phyloP scores from a whole-genome alignment of 2,888 invertebrate genomes.

The Osmoderma eremita region DNA sequence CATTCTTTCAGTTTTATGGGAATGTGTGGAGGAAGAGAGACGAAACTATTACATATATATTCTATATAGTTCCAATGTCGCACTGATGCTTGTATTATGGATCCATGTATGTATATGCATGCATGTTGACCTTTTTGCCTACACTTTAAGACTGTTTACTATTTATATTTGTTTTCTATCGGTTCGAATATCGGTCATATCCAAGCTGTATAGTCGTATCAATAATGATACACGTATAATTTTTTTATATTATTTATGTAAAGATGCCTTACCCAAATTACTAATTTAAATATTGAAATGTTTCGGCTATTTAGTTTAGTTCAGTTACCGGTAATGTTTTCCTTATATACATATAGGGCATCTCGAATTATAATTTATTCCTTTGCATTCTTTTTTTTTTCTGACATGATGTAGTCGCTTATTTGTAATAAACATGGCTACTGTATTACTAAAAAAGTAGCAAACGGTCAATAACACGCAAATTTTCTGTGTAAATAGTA shows the following conservation, averaged over 20 bases:
- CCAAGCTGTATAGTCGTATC: not conserved
- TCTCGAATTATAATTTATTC: too few species aligned
- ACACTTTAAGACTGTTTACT: constrained; percentile 16
- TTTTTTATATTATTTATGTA: constrained; percentile 12
- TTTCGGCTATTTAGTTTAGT: not conserved
- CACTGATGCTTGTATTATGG: constrained; percentile 17
- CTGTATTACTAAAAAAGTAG: too few species aligned
- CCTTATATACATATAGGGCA: not conserved
- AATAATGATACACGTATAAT: constrained; percentile 15
- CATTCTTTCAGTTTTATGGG: constrained; percentile 42
- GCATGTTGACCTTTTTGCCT: constrained; percentile 19
- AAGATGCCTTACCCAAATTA: not conserved
- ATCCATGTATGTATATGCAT: too few species aligned
- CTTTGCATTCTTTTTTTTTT: too few species aligned
- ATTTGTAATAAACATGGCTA: too few species aligned
- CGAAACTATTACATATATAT: constrained; percentile 12
- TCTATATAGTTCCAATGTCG: constrained; percentile 35
- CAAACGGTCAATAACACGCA: too few species aligned
- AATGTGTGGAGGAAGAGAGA: constrained; percentile 28
- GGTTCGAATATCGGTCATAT: constrained; percentile 5
- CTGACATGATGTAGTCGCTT: too few species aligned
- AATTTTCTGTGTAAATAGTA: too few species aligned
- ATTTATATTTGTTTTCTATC: constrained; percentile 25
- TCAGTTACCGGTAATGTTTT: not conserved
- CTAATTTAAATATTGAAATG: constrained; percentile 19